Percentiles rank a stretch among this genome's conserved stretches.
phyloP scores from a whole-genome alignment of 2,888 invertebrate species.

The Cheilosia urbana region DNA sequence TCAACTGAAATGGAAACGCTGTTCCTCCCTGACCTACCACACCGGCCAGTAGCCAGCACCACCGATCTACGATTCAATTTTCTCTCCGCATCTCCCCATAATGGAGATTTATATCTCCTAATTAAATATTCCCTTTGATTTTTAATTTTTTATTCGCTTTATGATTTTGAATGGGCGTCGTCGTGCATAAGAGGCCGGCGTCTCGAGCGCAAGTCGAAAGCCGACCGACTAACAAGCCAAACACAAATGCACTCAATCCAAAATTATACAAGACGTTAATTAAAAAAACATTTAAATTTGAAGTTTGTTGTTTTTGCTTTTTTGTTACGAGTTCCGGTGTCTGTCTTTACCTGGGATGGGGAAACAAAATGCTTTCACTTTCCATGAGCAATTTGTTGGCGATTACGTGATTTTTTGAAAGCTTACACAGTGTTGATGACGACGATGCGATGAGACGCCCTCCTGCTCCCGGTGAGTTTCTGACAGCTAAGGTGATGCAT shows the following conservation, averaged over 20 bases:
- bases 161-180: slow-evolving; percentile 32
- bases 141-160: slow-evolving; percentile 14
- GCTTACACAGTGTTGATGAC: slow-evolving; percentile 29
- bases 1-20: slow-evolving; percentile 72
- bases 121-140: slow-evolving; percentile 58
- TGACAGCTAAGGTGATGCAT: slow-evolving; percentile 40
- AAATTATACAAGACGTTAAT: slow-evolving; percentile 70
- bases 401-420: slow-evolving; percentile 69
- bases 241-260: slow-evolving; percentile 23
- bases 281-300: slow-evolving; percentile 64
- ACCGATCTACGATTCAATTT: slow-evolving; percentile 25
- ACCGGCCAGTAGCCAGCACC: slow-evolving; percentile 6
- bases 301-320: slow-evolving; percentile 24
- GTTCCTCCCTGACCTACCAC: slow-evolving; percentile 72
- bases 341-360: slow-evolving; percentile 9
- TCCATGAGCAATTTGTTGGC: slow-evolving; percentile 57
- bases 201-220: slow-evolving; percentile 24
- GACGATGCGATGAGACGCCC: slow-evolving; percentile 30
- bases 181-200: neutral
- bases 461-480: slow-evolving; percentile 56
- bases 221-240: slow-evolving; percentile 29
- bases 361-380: slow-evolving; percentile 62
- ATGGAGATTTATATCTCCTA: slow-evolving; percentile 47
- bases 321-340: slow-evolving; percentile 49
- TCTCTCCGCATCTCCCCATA: slow-evolving; percentile 37